Evolutionary conservation across 2,888 invertebrate species (phyloP).

Genomic region (Carabus problematicus): DNA sequence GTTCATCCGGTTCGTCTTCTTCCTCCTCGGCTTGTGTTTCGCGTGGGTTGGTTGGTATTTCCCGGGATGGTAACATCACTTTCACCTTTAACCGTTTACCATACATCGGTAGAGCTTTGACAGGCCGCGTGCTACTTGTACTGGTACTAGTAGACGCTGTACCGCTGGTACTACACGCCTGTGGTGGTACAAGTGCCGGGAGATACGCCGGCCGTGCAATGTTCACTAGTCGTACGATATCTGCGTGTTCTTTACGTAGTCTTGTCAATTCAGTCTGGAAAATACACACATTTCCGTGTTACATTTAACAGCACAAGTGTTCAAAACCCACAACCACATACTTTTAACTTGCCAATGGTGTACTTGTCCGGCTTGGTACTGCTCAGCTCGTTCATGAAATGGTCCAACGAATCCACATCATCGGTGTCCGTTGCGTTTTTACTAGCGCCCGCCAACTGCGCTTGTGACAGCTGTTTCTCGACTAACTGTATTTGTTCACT

Average conservation of each 20-base stretch:
- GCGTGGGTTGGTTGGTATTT: slow-evolving; percentile 43
- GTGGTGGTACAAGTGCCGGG: slow-evolving; percentile 60
- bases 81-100: slow-evolving; percentile 66
- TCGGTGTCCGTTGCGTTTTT: slow-evolving; percentile 51
- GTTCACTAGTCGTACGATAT: slow-evolving; percentile 74
- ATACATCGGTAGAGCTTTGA: slow-evolving; percentile 61
- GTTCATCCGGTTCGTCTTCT: slow-evolving; percentile 5
- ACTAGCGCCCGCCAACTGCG: slow-evolving; percentile 60
- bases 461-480: slow-evolving; percentile 61
- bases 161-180: slow-evolving; percentile 15
- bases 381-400: slow-evolving; percentile 77
- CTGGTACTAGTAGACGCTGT: slow-evolving; percentile 35
- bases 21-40: neutral
- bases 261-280: slow-evolving; percentile 69
- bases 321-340: too few species aligned
- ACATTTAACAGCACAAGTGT: too few species aligned
- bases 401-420: slow-evolving; percentile 80
- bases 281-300: too few species aligned
- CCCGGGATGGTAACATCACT: slow-evolving; percentile 57
- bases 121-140: slow-evolving; percentile 48
- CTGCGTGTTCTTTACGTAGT: slow-evolving; percentile 72
- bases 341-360: slow-evolving; percentile 70
- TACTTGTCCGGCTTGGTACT: slow-evolving; percentile 62
- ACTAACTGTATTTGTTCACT: slow-evolving; percentile 65
- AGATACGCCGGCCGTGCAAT: slow-evolving; percentile 74